Evolutionary conservation across 2,113 vertebrate genomes (phyloP).

Genomic region (Dipodomys stephensi): DNA sequence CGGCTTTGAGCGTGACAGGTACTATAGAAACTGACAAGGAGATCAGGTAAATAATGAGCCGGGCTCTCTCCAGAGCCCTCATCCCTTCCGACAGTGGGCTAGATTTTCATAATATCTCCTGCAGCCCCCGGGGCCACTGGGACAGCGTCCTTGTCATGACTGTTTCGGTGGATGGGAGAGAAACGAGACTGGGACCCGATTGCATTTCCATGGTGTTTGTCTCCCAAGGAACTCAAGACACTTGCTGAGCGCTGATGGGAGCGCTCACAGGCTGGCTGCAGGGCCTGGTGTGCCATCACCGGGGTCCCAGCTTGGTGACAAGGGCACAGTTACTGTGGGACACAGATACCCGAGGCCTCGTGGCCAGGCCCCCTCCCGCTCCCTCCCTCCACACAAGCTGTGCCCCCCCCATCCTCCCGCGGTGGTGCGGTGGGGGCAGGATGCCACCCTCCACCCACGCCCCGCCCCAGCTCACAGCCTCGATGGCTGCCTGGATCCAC

Average conservation of each 20-base stretch:
- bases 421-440: not conserved
- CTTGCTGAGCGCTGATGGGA: not conserved
- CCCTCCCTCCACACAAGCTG: not conserved
- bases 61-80: constrained; percentile 13
- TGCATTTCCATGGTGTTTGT: not conserved
- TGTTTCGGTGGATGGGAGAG: not conserved
- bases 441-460: not conserved
- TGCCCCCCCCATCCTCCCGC: no score
- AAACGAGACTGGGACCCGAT: constrained; percentile 18
- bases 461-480: not conserved
- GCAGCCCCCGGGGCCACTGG: constrained; percentile 9
- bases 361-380: not conserved
- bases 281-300: no score
- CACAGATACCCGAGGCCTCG: not conserved
- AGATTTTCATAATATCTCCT: constrained; percentile 49
- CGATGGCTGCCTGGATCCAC: not conserved
- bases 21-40: constrained; percentile 40
- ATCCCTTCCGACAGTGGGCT: not conserved
- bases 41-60: constrained; percentile 66
- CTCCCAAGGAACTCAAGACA: constrained; percentile 9
- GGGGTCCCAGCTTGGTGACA: not conserved
- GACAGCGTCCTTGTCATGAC: constrained; percentile 17
- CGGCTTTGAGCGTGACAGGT: constrained; percentile 43
- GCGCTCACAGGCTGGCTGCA: not conserved
- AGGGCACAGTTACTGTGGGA: not conserved